Base-by-base conservation (phyloP, 37 sponge, comb jelly and placozoan species). In the Geodia barretti region DNA sequence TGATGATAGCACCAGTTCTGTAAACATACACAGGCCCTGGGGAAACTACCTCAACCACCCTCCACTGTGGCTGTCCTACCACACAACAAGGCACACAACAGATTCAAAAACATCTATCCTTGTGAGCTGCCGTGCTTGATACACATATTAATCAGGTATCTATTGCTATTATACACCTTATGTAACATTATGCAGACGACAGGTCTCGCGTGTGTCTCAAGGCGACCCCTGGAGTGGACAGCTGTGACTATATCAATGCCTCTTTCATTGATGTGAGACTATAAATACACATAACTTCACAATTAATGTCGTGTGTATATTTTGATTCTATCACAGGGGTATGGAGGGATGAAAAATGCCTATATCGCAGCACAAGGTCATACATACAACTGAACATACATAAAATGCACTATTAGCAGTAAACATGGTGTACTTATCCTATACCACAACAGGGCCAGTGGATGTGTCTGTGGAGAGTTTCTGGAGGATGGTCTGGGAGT, bases 241-340 rank as follows among this genome's bases (percentile, higher is more conserved):
- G 64, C 7, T 63, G 28, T 29, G 64, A 63, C 64, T 63, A 63
- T 29, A 63, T 63, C 64, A 63, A 63, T 63, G 64, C 64, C 64
- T 29, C 28, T 29, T 63, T 63, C 64, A 63, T 63, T 29, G 64
- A 63, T 63, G 64, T 63, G 28, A 63, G 64, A 29, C 28, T 1
- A 59, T n/a, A n/a, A n/a, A n/a, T n/a, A n/a, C n/a, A n/a, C n/a
- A n/a, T n/a, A n/a, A n/a, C n/a, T n/a, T n/a, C n/a, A n/a, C n/a
- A n/a, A n/a, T n/a, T n/a, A n/a, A n/a, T n/a, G n/a, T n/a, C n/a
- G n/a, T n/a, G n/a, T n/a, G n/a, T n/a, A n/a, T n/a, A n/a, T n/a
- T n/a, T n/a, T n/a, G n/a, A n/a, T n/a, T n/a, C n/a, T n/a, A n/a
- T n/a, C n/a, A n/a, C n/a, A n/a, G n/a, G n/a, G n/a, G n/a, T n/a